phyloP scores from a whole-genome alignment of 2,888 invertebrate species.

The Harpalus rubripes region DNA sequence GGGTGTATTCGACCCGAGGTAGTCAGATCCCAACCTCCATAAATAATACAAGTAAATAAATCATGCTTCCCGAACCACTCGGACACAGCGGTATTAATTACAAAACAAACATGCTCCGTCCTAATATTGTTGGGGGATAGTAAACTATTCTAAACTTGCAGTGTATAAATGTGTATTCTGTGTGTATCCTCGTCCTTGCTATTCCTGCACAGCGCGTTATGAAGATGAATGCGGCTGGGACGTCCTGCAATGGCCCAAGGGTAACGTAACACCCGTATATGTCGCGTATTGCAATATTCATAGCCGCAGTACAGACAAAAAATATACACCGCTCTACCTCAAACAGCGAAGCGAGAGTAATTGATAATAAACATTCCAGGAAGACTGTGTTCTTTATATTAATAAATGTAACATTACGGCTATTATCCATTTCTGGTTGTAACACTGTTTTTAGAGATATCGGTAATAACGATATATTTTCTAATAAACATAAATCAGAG shows the following conservation, averaged over 20 bases:
- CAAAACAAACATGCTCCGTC: not conserved
- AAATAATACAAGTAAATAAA: not conserved
- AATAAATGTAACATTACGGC: no score
- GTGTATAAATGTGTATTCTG: slow-evolving; percentile 2
- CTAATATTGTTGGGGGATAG: not conserved
- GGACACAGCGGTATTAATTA: not conserved
- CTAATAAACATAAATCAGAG: no score
- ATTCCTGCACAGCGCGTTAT: slow-evolving; percentile 41
- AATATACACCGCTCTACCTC: slow-evolving; percentile 8
- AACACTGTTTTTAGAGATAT: no score
- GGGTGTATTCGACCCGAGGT: no score
- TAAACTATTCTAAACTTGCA: slow-evolving; percentile 6
- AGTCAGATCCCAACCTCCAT: not conserved
- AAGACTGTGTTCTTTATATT: not conserved
- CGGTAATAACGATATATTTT: no score
- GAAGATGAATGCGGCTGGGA: slow-evolving; percentile 57
- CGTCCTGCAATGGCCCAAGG: slow-evolving; percentile 41
- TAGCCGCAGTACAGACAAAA: slow-evolving; percentile 16
- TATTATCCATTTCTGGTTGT: no score
- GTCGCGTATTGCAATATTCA: slow-evolving; percentile 59
- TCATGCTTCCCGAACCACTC: not conserved
- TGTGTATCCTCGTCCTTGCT: slow-evolving; percentile 9
- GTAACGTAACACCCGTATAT: slow-evolving; percentile 54
- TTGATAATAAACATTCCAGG: not conserved
- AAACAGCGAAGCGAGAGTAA: not conserved